Evolutionary conservation across 2,113 vertebrate species (phyloP).

Genomic region (Pseudorasbora parva): DNA sequence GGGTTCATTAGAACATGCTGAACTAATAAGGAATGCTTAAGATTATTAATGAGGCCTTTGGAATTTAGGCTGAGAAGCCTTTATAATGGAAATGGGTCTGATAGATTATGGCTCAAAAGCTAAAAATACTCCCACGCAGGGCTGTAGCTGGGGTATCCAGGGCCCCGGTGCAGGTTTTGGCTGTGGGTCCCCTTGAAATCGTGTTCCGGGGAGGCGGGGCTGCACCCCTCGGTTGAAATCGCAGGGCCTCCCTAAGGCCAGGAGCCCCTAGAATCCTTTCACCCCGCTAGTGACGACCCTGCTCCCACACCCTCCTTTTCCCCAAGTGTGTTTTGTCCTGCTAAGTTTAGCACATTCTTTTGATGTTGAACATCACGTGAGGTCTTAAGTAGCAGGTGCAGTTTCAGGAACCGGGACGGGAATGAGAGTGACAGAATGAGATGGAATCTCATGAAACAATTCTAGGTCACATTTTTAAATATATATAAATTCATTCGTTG

Average conservation of each 20-base stretch:
- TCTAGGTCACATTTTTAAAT: background rate
- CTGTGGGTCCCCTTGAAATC: too few relatives aligned
- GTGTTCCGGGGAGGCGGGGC: too few relatives aligned
- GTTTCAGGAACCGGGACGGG: background rate
- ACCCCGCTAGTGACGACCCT: too few relatives aligned
- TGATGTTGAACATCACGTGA: slow-evolving; percentile 20
- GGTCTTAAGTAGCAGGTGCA: background rate
- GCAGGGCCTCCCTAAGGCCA: too few relatives aligned
- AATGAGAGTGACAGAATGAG: background rate
- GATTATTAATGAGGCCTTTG: slow-evolving; percentile 69
- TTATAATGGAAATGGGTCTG: slow-evolving; percentile 68
- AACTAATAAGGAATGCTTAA: slow-evolving; percentile 64
- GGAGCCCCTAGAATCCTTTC: too few relatives aligned
- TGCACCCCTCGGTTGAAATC: too few relatives aligned
- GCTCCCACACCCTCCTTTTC: background rate
- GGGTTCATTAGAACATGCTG: slow-evolving; percentile 45
- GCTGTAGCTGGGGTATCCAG: too few relatives aligned
- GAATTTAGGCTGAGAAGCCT: slow-evolving; percentile 63
- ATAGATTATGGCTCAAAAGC: slow-evolving; percentile 44
- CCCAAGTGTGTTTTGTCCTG: slow-evolving; percentile 39
- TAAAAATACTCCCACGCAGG: slow-evolving; percentile 14
- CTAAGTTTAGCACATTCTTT: slow-evolving; percentile 20
- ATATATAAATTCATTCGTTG: too few relatives aligned
- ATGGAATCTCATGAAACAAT: background rate
- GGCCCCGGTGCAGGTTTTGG: too few relatives aligned